phyloP scores from a whole-genome alignment of 1,140 invertebrate species.

The Procambarus virginalis region DNA sequence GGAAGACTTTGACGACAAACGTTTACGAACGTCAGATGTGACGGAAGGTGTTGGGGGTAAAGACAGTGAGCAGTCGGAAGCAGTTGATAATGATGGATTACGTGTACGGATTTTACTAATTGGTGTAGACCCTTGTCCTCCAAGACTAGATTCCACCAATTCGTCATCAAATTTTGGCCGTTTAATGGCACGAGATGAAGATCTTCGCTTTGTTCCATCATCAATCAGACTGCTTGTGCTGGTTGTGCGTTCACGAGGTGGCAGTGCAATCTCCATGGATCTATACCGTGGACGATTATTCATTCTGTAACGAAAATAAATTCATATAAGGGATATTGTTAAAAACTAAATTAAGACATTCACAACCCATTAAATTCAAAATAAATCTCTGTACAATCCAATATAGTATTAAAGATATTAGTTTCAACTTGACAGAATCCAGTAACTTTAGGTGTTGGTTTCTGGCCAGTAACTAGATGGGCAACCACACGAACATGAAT shows the following conservation, averaged over 20 bases:
- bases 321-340: no score
- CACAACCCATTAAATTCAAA: no score
- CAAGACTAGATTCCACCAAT: slow-evolving; percentile 89
- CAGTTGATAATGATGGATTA: slow-evolving; percentile 75
- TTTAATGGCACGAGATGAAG: slow-evolving; percentile 88
- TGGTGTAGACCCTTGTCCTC: slow-evolving; percentile 76
- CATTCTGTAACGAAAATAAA: slow-evolving; percentile 35
- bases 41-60: slow-evolving; percentile 69
- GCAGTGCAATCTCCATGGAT: slow-evolving; percentile 46
- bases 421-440: no score
- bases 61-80: slow-evolving; percentile 67
- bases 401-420: no score
- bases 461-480: no score
- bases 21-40: slow-evolving; percentile 69
- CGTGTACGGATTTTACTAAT: slow-evolving; percentile 72
- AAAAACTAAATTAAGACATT: no score
- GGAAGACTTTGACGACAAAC: slow-evolving; percentile 59
- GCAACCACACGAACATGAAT: no score
- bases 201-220: slow-evolving; percentile 66
- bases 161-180: slow-evolving; percentile 97
- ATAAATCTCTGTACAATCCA: no score
- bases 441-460: no score
- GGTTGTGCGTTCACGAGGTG: slow-evolving; percentile 54
- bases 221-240: slow-evolving; percentile 63
- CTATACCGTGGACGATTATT: slow-evolving; percentile 54